These are phyloP conservation scores for Forbesichthys agassizii DNA, from an alignment of 2,113 vertebrate species.

Conservation along the genomic window DNA sequence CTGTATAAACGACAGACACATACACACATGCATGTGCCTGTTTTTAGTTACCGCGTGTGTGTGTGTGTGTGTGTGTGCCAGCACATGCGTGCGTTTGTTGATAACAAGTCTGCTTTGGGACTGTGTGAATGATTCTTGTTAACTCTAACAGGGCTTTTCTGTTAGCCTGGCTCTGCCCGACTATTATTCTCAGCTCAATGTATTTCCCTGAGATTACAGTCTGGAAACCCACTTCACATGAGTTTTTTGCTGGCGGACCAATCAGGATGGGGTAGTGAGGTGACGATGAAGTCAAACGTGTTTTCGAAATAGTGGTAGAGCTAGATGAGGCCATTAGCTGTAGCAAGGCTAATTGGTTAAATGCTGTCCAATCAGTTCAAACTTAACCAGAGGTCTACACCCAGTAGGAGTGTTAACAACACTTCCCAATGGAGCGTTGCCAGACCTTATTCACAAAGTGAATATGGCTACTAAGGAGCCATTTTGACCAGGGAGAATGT, in stretches of 20 bases:
- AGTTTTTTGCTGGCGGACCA: no score
- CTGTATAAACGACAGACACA: not conserved
- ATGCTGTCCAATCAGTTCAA: no score
- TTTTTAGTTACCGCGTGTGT: not conserved
- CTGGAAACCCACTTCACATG: no score
- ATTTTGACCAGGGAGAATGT: slow-evolving; percentile 12
- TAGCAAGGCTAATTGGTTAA: not conserved
- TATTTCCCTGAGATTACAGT: no score
- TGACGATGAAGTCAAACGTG: no score
- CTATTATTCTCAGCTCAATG: no score
- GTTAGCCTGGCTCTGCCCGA: not conserved
- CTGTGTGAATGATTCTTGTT: slow-evolving; percentile 23
- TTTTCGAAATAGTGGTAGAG: no score
- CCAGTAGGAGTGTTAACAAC: no score
- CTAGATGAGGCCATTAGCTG: not conserved
- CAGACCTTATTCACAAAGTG: not conserved
- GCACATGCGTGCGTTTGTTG: not conserved
- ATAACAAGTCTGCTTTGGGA: not conserved
- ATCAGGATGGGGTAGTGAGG: no score
- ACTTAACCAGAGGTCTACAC: no score
- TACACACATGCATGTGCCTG: slow-evolving; percentile 1
- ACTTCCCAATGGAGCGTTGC: no score
- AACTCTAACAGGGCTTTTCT: slow-evolving; percentile 1
- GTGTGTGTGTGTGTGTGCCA: not conserved
- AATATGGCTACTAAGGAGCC: slow-evolving; percentile 1